Conservation (phyloP, 1,140 invertebrate genomes). For the Brachionus calyciflorus region DNA sequence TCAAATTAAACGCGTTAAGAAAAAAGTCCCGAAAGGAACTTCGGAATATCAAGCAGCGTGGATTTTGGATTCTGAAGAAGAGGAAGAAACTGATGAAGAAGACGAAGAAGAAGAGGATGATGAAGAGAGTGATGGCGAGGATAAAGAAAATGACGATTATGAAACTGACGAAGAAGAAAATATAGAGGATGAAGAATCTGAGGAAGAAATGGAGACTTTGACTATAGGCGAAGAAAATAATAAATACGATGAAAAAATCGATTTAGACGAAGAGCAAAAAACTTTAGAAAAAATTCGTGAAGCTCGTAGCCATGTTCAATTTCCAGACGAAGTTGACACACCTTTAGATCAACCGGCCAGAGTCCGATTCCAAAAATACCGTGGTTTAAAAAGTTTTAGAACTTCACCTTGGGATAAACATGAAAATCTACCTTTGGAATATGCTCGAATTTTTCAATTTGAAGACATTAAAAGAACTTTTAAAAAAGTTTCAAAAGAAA, state of each 20-base stretch:
- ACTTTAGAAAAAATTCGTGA: conserved; percentile 66
- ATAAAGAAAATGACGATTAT: conserved; percentile 48
- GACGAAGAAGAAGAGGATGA: conserved; percentile 47
- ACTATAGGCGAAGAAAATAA: conserved; percentile 49
- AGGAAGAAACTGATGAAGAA: conserved; percentile 49
- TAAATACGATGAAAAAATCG: conserved; percentile 61
- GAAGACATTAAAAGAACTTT: conserved; percentile 83
- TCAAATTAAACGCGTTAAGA: conserved; percentile 67
- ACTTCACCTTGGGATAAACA: conserved; percentile 90
- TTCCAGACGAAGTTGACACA: conserved; percentile 97
- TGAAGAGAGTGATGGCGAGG: conserved; percentile 45
- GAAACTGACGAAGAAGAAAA: conserved; percentile 48
- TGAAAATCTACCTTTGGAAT: conserved; percentile 91
- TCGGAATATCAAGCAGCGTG: conserved; percentile 94
- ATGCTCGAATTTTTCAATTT: conserved; percentile 90
- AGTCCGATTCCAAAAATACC: conserved; percentile 80
- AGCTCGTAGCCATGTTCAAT: conserved; percentile 78
- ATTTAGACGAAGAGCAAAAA: conserved; percentile 66
- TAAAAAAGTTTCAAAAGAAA: conserved; percentile 66
- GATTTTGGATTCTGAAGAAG: conserved; percentile 70
- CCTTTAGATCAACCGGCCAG: conserved; percentile 66
- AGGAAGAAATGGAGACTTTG: conserved; percentile 46
- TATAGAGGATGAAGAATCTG: neutral
- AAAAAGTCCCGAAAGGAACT: conserved; percentile 85
- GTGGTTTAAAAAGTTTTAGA: conserved; percentile 88